phyloP scores from a whole-genome alignment of 1,140 invertebrate species.

The Adelges cooleyi region DNA sequence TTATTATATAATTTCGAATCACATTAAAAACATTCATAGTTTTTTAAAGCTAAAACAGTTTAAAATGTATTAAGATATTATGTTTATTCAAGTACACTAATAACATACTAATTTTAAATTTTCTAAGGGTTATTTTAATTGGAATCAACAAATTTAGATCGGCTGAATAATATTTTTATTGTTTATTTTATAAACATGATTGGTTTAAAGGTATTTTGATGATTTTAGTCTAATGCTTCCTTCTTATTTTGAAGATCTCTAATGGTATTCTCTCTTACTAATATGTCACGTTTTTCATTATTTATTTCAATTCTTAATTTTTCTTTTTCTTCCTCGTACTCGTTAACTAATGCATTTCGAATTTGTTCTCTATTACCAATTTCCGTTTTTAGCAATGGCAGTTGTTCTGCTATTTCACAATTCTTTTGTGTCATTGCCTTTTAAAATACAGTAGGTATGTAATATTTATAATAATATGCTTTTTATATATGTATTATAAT shows the following conservation, averaged over 20 bases:
- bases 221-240: too few species aligned
- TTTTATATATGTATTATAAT: neutral
- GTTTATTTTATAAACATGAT: too few species aligned
- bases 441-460: neutral
- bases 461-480: neutral
- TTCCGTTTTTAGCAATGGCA: neutral
- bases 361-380: neutral
- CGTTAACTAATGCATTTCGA: neutral
- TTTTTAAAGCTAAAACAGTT: too few species aligned
- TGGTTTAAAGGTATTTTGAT: too few species aligned
- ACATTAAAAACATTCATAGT: too few species aligned
- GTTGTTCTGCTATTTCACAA: neutral
- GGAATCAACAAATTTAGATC: too few species aligned
- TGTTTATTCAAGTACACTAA: too few species aligned
- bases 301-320: neutral
- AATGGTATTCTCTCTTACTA: neutral
- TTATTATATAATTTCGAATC: too few species aligned
- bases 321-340: neutral
- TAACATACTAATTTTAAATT: too few species aligned
- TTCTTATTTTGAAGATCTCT: neutral
- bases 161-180: too few species aligned
- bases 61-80: too few species aligned
- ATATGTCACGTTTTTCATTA: slow-evolving; percentile 2
- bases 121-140: too few species aligned
- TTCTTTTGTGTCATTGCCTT: neutral